Base-by-base conservation (phyloP, 30 jellyfish, hydroid and myxozoan genomes). In the Clytia hemisphaerica region DNA sequence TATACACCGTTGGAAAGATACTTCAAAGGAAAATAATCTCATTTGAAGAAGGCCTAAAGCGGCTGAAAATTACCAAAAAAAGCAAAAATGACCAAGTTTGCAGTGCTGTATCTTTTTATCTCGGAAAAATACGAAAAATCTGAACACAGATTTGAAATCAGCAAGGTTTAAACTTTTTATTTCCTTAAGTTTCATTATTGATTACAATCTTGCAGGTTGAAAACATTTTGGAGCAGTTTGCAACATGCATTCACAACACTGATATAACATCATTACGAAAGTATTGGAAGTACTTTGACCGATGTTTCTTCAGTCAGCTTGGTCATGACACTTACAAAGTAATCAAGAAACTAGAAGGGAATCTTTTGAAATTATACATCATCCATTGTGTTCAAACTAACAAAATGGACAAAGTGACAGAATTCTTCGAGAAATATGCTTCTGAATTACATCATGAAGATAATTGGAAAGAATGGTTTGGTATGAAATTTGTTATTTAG, bases 391-490 rank as follows among this genome's bases (percentile, higher is more conserved):
- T 88, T 1, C 97, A 88, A 47, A 65, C 44, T 49, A 63, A 88
- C 1, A 88, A 88, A 45, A 81, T 53, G 18, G 97, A 88, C 33
- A 88, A 71, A 45, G 93, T 88, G 14, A 49, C 18, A 46, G 97
- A 88, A 46, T 88, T 88, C 61, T 88, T 88, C 71, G 97, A 88
- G 35, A 79, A 78, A 49, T 80, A 72, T 55, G 66, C 82, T 19
- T 12, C 84, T 31, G 94, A 88, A 50, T 80, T 88, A 10, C 97
- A 88, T 42, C 87, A 75, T 67, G 61, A 79, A 0, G 76, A 82
- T 7, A 44, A 74, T 4, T 88, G 97, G 97, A 88, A 73, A 71
- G 97, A 88, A 27, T 88, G 97, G 97, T 88, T 88, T 80, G 88
- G 97, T 88, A 80, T n/a, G n/a, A n/a, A n/a, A n/a, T n/a, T n/a